Evolutionary conservation across 2,888 invertebrate species (phyloP), one percentile per base, ranked within the genome.

Genomic region (Drosophila rellima): DNA sequence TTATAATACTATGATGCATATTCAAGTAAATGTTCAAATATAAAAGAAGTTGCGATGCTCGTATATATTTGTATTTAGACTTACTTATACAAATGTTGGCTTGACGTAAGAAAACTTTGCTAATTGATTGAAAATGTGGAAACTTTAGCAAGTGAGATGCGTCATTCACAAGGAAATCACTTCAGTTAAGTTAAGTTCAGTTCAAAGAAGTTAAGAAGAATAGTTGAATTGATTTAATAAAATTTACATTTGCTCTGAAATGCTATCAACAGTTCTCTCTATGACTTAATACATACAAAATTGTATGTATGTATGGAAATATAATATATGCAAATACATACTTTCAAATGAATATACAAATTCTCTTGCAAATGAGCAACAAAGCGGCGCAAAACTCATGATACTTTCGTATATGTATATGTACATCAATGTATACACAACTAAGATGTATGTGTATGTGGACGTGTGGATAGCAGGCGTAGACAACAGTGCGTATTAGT

Each of bases 401-500:
- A 29, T 29, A 33, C 54, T 20, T 35, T 8, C 3, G 8, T 31
- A 18, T 18, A 48, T 17, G 29, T 1, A 26, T n/a, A 35, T 11
- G 15, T 3, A 52, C 26, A 48, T 45, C 5, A 15, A 3, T 44
- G 7, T 44, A 26, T 26, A 8, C 7, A 10, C 15, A 4, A n/a
- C 3, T 7, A 17, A 39, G 10, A 39, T 17, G 13, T 20, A 2
- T 56, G 35, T 47, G 48, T 69, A 42, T 65, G 65, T 64, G 65
- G 59, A 50, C 37, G 56, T 74, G 68, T 51, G 68, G 57, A 47
- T 40, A 51, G 71, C 55, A 64, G 69, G 54, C 60, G 62, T 45
- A 55, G 73, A 82, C 77, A 82, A 80, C 79, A 63, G 70, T 74
- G 82, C 82, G 82, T 82, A 84, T 83, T 77, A 88, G 88, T 73